Conservation (phyloP, 2,888 invertebrate species). For the Phyto melanocephala region DNA sequence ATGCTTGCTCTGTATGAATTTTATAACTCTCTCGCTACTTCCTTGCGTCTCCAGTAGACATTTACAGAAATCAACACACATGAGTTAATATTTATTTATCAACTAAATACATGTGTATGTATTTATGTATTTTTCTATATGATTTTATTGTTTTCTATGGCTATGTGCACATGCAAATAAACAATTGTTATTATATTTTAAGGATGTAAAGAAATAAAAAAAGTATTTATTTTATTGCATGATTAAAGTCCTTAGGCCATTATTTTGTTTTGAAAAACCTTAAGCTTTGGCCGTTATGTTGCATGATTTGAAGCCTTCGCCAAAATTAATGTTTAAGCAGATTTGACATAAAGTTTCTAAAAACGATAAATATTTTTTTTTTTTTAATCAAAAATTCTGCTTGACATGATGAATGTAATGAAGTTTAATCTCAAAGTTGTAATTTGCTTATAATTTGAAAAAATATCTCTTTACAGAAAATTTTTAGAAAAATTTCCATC, state of each 20-base stretch:
- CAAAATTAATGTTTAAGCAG: not conserved
- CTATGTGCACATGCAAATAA: not conserved
- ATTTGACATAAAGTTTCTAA: too few relatives aligned
- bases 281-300: not conserved
- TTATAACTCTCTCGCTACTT: not conserved
- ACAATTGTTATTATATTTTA: conserved; percentile 24
- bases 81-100: conserved; percentile 45
- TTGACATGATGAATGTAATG: too few relatives aligned
- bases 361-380: too few relatives aligned
- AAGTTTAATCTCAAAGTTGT: too few relatives aligned
- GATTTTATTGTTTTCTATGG: not conserved
- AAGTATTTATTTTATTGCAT: not conserved
- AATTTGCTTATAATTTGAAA: too few relatives aligned
- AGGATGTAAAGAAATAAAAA: conserved; percentile 14
- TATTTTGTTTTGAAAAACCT: conserved; percentile 12
- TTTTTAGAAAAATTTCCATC: too few relatives aligned
- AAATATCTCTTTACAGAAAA: too few relatives aligned
- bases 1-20: not conserved
- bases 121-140: too few relatives aligned
- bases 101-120: conserved; percentile 4
- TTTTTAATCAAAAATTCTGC: too few relatives aligned
- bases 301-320: not conserved
- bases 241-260: conserved; percentile 4
- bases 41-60: not conserved
- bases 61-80: conserved; percentile 30